Conservation (phyloP, 2,113 vertebrate genomes). For the Callospermophilus lateralis region DNA sequence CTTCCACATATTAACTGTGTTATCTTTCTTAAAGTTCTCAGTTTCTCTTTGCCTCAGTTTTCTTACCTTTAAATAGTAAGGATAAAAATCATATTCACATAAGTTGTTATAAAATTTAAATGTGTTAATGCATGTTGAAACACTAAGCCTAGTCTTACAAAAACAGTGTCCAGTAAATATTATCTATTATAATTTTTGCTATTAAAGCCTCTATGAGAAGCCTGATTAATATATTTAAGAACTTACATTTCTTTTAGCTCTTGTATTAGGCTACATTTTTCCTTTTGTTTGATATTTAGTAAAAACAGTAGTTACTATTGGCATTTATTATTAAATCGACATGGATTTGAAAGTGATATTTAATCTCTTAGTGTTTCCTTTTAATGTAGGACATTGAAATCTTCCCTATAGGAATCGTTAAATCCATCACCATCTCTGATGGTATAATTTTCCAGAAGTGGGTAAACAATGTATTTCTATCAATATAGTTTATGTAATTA, state of each 20-base stretch:
- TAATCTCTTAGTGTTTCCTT: neutral
- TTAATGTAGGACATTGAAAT: neutral
- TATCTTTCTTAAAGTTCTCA: neutral
- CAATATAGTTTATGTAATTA: neutral
- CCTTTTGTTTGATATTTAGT: neutral
- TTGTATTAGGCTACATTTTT: neutral
- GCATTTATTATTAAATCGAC: conserved; percentile 16
- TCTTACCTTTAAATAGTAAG: neutral
- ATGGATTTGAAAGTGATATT: neutral
- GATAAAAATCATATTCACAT: neutral
- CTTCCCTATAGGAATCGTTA: neutral
- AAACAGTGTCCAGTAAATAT: neutral
- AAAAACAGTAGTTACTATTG: neutral
- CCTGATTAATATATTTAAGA: neutral
- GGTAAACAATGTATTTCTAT: neutral
- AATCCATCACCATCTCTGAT: neutral
- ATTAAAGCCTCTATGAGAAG: neutral
- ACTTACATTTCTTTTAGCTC: neutral
- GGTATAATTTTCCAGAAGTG: neutral
- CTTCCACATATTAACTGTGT: neutral
- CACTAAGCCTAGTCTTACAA: neutral
- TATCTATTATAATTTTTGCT: neutral
- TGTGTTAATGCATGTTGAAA: neutral
- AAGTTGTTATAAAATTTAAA: neutral
- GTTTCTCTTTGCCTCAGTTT: neutral